A percentile compares a stretch with the other conserved stretches of the same genome.
Evolutionary conservation across 1,140 invertebrate species (phyloP).

Genomic region (Lerema accius): DNA sequence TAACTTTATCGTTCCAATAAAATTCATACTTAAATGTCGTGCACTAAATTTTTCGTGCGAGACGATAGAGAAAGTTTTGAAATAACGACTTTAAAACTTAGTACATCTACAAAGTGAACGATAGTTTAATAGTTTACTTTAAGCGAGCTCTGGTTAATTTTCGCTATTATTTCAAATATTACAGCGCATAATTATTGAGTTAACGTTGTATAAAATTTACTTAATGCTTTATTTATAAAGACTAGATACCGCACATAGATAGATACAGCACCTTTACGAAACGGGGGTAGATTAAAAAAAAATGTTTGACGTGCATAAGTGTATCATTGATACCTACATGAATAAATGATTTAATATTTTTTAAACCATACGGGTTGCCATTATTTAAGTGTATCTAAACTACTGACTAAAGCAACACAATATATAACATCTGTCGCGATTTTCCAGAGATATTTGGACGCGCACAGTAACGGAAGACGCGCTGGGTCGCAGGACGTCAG

Average conservation of each 20-base stretch:
- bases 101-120: not conserved
- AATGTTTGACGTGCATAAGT: no score
- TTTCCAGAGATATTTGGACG: slow-evolving; percentile 85
- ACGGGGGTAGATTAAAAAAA: no score
- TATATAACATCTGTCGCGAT: no score
- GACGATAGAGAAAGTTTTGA: not conserved
- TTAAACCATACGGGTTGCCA: no score
- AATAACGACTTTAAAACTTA: slow-evolving; percentile 4
- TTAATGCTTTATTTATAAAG: no score
- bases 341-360: no score
- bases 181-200: no score
- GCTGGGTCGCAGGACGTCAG: slow-evolving; percentile 86
- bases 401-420: not conserved
- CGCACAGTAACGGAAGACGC: slow-evolving; percentile 85
- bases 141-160: not conserved
- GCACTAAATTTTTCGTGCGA: not conserved
- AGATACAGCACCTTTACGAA: no score
- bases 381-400: no score
- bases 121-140: not conserved
- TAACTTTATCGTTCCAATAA: not conserved
- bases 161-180: not conserved
- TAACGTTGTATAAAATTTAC: no score
- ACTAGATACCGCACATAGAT: no score
- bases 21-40: not conserved
- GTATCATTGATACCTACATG: no score